These are phyloP conservation scores for Eriosoma lanigerum DNA, from an alignment of 1,140 invertebrate species.

Conservation along the genomic window DNA sequence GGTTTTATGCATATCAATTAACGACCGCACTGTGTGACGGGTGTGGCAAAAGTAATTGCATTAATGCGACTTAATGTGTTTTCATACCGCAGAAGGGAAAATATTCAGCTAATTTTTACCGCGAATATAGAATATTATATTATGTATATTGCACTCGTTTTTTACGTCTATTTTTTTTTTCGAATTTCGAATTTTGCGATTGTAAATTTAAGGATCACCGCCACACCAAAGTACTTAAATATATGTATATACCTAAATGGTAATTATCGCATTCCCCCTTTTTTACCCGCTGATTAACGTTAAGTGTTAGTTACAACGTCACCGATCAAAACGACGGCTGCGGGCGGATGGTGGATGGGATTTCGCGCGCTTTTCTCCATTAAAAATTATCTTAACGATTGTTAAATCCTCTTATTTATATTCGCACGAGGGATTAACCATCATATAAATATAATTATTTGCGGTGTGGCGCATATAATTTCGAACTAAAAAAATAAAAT, in stretches of 20 bases:
- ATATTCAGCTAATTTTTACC: slow-evolving; percentile 32
- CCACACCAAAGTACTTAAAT: not conserved
- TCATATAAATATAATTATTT: not conserved
- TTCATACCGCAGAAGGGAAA: not conserved
- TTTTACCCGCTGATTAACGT: slow-evolving; percentile 44
- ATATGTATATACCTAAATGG: not conserved
- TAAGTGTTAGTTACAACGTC: slow-evolving; percentile 51
- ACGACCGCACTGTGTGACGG: too few relatives aligned
- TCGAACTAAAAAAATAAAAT: not conserved
- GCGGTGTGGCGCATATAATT: not conserved
- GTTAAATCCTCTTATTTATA: slow-evolving; percentile 39
- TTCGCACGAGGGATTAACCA: not conserved
- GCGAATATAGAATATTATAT: slow-evolving; percentile 4
- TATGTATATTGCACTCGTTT: too few relatives aligned
- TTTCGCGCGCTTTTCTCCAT: not conserved
- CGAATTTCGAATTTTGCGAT: not conserved
- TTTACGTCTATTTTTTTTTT: too few relatives aligned
- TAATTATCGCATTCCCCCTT: slow-evolving; percentile 44
- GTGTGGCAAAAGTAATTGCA: not conserved
- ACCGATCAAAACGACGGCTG: slow-evolving; percentile 12
- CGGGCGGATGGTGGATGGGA: not conserved
- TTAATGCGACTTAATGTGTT: slow-evolving; percentile 40
- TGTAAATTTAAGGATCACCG: slow-evolving; percentile 47
- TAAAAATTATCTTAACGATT: slow-evolving; percentile 51
- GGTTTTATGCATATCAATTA: too few relatives aligned